Base-by-base conservation (phyloP, 2,888 invertebrate species). In the Drosophila longiperda region DNA sequence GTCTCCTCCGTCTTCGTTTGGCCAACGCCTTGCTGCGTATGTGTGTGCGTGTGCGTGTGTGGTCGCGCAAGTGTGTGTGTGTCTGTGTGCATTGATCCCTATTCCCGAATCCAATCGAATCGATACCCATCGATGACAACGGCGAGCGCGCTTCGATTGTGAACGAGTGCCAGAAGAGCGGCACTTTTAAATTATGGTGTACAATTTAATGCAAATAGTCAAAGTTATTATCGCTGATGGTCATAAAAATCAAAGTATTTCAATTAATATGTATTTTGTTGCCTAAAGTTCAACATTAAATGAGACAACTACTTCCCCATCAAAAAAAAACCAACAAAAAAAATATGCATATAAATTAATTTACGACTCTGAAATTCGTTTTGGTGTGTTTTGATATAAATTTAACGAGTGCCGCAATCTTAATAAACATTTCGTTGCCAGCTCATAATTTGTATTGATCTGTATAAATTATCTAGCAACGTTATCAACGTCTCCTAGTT, bases 341-440 rank as follows among this genome's bases (percentile, higher is more conserved):
- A 26, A 5, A 29, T 29, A 29, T 29, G 1, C 29, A 29, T 29
- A 29, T 29, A 29, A 29, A 29, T 6, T 29, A 29, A 29, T 29
- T 83, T 73, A 87, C 67, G 79, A 87, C 78, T 38, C 48, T 55
- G 36, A 23, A 63, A 66, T 63, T 53, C 26, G 40, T 55, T 61
- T 50, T 63, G 55, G 54, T 66, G 66, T 72, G 66, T 66, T 73
- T 70, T 58, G 45, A 69, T 65, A 60, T 50, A 48, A 59, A 58
- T 82, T 81, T 78, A 75, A 86, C 67, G 87, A 80, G 73, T 70
- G 71, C 66, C 45, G 59, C 54, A 67, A 70, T 75, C 65, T 68
- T 74, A 80, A 86, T 88, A 78, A 88, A 86, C 78, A 80, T 85
- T 82, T 80, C 62, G 17, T 64, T 70, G 64, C 17, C 71, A 66